Percentiles rank a stretch among this genome's conserved stretches.
phyloP scores from a whole-genome alignment of 1,140 invertebrate genomes.

The Temnothorax nylanderi region DNA sequence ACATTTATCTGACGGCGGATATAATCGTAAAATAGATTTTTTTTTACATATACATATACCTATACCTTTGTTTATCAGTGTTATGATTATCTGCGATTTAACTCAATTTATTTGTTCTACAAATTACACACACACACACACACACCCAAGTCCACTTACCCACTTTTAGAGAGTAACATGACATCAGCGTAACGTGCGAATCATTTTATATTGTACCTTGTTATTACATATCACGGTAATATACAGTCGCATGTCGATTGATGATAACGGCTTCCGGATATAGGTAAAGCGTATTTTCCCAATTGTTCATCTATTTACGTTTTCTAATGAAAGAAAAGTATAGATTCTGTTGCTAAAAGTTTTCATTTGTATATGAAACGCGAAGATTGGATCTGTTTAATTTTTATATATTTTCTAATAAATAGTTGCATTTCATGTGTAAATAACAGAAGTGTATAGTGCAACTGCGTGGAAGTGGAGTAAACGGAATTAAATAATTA shows the following conservation, averaged over 20 bases:
- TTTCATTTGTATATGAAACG: conserved; percentile 55
- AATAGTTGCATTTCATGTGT: not conserved
- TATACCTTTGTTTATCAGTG: not conserved
- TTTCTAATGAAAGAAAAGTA: conserved; percentile 16
- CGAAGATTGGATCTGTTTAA: conserved; percentile 37
- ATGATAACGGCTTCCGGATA: not conserved
- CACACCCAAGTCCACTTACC: no score
- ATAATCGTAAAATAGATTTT: conserved; percentile 33
- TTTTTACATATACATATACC: not conserved
- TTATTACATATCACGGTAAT: conserved; percentile 16
- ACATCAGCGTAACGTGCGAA: no score
- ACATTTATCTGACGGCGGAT: conserved; percentile 8
- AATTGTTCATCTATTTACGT: conserved; percentile 17
- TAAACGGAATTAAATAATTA: conserved; percentile 20
- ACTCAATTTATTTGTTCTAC: not conserved
- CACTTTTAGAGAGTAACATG: not conserved
- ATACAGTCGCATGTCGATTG: conserved; percentile 24
- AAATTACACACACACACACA: not conserved
- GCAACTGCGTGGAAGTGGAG: not conserved
- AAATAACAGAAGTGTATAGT: not conserved
- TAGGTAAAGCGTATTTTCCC: conserved; percentile 10
- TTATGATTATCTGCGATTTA: conserved; percentile 8
- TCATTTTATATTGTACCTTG: no score
- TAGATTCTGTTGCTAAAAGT: conserved; percentile 60
- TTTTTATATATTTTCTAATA: conserved; percentile 33